A percentile compares a stretch with the other conserved stretches of the same genome.
Conservation (phyloP, 2,888 invertebrate genomes). For the Brachylomia viminalis region DNA sequence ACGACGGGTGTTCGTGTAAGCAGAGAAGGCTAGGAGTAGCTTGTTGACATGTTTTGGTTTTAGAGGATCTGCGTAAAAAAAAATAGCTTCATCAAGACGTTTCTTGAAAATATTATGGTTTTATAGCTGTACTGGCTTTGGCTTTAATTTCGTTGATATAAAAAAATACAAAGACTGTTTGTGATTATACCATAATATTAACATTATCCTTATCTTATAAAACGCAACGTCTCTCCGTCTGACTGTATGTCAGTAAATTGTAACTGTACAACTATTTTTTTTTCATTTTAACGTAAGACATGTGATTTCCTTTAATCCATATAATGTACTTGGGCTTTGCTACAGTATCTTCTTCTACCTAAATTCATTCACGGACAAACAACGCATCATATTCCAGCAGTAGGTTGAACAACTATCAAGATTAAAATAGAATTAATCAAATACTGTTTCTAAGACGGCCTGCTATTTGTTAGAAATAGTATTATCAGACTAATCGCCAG, state of each 20-base stretch:
- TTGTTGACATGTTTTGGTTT: slow-evolving; percentile 73
- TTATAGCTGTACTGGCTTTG: neutral
- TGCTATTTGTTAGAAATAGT: neutral
- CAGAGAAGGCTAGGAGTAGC: slow-evolving; percentile 74
- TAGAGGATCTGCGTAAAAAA: slow-evolving; percentile 74
- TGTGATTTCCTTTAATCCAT: no score
- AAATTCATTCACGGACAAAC: no score
- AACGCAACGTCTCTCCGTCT: no score
- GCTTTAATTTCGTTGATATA: neutral
- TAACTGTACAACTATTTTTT: no score
- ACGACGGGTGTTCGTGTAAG: slow-evolving; percentile 83
- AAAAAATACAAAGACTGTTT: neutral
- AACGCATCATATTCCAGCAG: neutral
- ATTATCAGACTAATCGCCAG: neutral
- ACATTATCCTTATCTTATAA: no score
- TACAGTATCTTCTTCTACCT: no score
- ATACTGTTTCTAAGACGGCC: no score
- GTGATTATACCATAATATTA: neutral
- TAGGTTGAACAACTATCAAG: neutral
- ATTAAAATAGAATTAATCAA: slow-evolving; percentile 1
- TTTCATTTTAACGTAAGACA: no score
- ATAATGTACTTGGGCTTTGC: no score
- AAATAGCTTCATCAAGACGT: neutral
- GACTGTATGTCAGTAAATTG: no score
- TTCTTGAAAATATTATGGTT: neutral